Conservation (phyloP, 92 coral and sea anemone species). For the Parazoanthus atlanticus region DNA sequence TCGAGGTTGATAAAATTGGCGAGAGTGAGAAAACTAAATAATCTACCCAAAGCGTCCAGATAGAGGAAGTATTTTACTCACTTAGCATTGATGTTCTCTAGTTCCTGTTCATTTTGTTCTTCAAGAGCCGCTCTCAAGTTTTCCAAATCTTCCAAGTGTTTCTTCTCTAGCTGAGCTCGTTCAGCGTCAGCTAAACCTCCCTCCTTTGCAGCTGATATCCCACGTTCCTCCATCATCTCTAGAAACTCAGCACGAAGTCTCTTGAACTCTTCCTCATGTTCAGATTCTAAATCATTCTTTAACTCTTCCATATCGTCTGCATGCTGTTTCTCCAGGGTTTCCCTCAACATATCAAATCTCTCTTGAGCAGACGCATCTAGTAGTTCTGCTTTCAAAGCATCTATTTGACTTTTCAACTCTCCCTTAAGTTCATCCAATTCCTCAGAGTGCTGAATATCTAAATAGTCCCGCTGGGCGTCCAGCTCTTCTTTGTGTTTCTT, state of each 20-base stretch:
- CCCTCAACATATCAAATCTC: constrained; percentile 67
- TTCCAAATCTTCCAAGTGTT: constrained; percentile 76
- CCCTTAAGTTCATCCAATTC: constrained; percentile 73
- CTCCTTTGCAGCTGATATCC: constrained; percentile 26
- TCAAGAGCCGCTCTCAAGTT: constrained; percentile 49
- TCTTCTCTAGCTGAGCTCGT: constrained; percentile 62
- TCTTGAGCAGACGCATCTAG: constrained; percentile 76
- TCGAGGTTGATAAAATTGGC: no score
- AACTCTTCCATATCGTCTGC: constrained; percentile 73
- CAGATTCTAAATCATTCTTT: constrained; percentile 71
- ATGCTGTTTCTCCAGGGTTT: constrained; percentile 67
- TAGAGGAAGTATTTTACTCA: not conserved
- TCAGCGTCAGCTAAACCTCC: constrained; percentile 43
- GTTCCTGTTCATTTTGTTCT: constrained; percentile 51
- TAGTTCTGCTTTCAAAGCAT: constrained; percentile 61
- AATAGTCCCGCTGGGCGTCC: constrained; percentile 57
- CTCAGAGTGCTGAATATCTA: constrained; percentile 72
- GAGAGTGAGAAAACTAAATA: no score
- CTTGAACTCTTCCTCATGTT: constrained; percentile 77
- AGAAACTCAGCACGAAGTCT: constrained; percentile 69
- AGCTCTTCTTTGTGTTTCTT: constrained; percentile 75
- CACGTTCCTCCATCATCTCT: constrained; percentile 54
- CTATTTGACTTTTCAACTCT: constrained; percentile 64
- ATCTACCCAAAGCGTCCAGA: not conserved
- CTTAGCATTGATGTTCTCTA: constrained; percentile 58